Evolutionary conservation across 2,113 vertebrate species (phyloP).

Genomic region (Myodes glareolus): DNA sequence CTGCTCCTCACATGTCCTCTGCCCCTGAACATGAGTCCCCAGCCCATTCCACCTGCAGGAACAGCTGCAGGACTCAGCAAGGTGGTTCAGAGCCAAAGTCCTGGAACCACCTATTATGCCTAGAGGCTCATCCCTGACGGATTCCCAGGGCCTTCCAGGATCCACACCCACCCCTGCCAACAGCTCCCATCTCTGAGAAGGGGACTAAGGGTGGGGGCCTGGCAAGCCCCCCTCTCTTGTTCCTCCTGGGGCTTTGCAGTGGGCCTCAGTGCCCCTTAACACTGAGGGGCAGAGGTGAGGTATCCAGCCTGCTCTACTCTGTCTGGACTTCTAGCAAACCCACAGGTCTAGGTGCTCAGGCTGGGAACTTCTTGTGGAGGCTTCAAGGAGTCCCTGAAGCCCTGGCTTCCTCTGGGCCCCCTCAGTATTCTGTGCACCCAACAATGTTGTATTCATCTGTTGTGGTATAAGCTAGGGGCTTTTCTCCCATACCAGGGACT

Average conservation of each 20-base stretch:
- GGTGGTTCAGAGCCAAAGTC: neutral
- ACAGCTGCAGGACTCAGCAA: slow-evolving; percentile 10
- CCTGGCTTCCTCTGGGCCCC: neutral
- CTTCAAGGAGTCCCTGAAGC: neutral
- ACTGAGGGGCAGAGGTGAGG: neutral
- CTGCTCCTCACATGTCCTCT: slow-evolving; percentile 10
- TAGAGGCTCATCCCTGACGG: neutral
- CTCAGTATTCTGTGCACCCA: neutral
- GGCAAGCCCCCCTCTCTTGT: neutral
- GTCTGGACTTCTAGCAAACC: neutral
- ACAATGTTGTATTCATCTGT: neutral
- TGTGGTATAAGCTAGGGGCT: neutral
- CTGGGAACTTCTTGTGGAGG: neutral
- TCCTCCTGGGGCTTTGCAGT: neutral
- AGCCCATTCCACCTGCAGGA: neutral
- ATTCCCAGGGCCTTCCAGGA: slow-evolving; percentile 2
- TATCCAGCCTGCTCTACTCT: neutral
- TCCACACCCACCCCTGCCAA: neutral
- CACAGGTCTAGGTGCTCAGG: neutral
- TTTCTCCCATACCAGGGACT: neutral
- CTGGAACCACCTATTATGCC: neutral
- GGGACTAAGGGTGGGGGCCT: neutral
- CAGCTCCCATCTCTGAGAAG: neutral
- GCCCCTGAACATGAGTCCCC: neutral
- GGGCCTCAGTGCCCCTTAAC: neutral